phyloP scores from a whole-genome alignment of 2,797 vertebrate genomes.

The Alectoris magna region DNA sequence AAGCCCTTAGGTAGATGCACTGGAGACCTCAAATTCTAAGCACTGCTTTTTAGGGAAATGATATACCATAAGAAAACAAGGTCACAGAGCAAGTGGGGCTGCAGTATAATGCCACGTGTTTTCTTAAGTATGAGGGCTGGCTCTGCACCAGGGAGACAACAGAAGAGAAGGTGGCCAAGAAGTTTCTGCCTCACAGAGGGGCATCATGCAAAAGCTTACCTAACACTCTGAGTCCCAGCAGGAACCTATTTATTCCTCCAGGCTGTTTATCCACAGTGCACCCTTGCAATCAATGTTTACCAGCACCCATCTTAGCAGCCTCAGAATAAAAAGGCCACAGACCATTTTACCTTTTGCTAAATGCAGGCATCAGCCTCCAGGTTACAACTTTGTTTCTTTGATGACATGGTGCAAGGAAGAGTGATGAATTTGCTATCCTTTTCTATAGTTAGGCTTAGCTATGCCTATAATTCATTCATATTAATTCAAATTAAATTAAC shows the following conservation, averaged over 20 bases:
- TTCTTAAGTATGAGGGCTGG: background rate
- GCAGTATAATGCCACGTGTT: accelerated
- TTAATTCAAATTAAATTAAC: background rate
- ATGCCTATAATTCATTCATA: background rate
- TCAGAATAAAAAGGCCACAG: background rate
- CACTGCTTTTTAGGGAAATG: background rate
- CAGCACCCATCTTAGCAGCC: background rate
- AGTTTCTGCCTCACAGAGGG: background rate
- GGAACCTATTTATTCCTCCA: background rate
- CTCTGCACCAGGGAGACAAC: background rate
- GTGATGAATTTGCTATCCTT: background rate
- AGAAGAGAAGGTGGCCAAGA: background rate
- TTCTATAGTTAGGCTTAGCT: background rate
- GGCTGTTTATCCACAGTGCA: background rate
- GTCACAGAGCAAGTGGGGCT: background rate
- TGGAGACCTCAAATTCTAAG: background rate
- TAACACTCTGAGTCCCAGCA: background rate
- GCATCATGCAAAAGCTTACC: background rate
- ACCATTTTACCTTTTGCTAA: background rate
- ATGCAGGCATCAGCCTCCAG: background rate
- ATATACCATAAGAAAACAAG: background rate
- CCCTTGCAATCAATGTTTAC: background rate
- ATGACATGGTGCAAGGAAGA: background rate
- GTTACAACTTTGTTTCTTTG: background rate
- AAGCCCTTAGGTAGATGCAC: background rate